Percentiles rank a stretch among this genome's conserved stretches.
phyloP scores from a whole-genome alignment of 2,888 invertebrate species.

The Dastarcus helophoroides region DNA sequence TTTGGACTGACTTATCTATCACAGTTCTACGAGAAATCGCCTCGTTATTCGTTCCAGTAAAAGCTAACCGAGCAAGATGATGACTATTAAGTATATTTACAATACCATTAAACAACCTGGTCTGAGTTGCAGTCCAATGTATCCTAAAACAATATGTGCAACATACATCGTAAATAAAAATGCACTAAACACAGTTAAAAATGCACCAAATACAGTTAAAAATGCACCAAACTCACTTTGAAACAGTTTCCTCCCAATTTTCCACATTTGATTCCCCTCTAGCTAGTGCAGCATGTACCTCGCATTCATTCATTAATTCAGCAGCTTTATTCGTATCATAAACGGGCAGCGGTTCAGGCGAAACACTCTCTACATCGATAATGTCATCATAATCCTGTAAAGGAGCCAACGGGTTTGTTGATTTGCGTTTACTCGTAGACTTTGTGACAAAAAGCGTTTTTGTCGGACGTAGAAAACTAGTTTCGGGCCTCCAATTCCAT shows the following conservation, averaged over 20 bases:
- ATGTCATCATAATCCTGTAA: conserved; percentile 24
- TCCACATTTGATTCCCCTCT: conserved; percentile 47
- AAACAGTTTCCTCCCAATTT: conserved; percentile 60
- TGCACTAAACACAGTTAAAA: background rate
- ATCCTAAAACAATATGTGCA: conserved; percentile 31
- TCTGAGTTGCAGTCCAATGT: conserved; percentile 55
- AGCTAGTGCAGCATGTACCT: conserved; percentile 49
- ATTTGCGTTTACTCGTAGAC: conserved; percentile 17
- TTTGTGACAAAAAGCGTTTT: conserved; percentile 41
- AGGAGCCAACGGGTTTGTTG: conserved; percentile 20
- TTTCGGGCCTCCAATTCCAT: conserved; percentile 54
- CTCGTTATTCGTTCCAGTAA: conserved; percentile 48
- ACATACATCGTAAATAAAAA: background rate
- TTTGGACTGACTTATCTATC: conserved; percentile 58
- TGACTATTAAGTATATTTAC: conserved; percentile 55
- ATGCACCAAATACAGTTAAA: background rate
- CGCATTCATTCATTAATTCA: conserved; percentile 60
- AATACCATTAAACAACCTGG: conserved; percentile 52
- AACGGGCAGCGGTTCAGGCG: conserved; percentile 37
- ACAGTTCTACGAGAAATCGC: conserved; percentile 55
- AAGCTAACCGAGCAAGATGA: conserved; percentile 51
- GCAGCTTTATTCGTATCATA: conserved; percentile 50
- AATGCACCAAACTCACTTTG: conserved; percentile 39
- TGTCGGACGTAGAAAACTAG: conserved; percentile 47
- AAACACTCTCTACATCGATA: conserved; percentile 40